Evolutionary conservation across 2,113 vertebrate species (phyloP).

Genomic region (Riparia riparia): DNA sequence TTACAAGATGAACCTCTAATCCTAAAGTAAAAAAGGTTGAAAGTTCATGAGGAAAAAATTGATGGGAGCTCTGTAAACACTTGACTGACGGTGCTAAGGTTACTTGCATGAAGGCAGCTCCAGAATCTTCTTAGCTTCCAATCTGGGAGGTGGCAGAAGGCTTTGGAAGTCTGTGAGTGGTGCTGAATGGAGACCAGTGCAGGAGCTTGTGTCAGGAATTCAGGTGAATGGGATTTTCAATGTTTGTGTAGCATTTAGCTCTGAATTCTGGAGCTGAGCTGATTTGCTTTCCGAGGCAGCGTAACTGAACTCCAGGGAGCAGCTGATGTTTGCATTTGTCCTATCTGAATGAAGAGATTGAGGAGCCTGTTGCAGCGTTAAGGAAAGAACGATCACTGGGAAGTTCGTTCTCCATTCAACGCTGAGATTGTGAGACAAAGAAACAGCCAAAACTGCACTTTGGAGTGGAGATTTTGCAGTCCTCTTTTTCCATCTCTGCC

Average conservation of each 20-base stretch:
- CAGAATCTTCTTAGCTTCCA: not conserved
- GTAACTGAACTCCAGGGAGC: not conserved
- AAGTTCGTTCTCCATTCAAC: not conserved
- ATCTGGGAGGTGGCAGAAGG: not conserved
- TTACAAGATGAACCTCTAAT: not conserved
- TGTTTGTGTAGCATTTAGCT: not conserved
- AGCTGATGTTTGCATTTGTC: not conserved
- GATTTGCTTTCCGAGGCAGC: not conserved
- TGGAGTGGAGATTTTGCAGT: not conserved
- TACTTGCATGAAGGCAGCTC: not conserved
- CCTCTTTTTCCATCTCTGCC: not conserved
- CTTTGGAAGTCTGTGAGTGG: not conserved
- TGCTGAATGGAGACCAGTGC: not conserved
- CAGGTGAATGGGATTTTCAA: not conserved
- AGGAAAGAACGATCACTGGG: not conserved
- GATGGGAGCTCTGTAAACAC: not conserved
- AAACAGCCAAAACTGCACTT: not conserved
- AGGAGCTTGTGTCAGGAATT: not conserved
- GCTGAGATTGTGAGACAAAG: not conserved
- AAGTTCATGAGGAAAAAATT: not conserved
- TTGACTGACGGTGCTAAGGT: not conserved
- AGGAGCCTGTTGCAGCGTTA: not conserved
- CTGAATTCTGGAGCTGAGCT: not conserved
- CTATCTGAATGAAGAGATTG: not conserved
- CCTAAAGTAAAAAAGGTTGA: not conserved